Evolutionary conservation across 2,888 invertebrate species (phyloP).

Genomic region (Mythimna ferrago): DNA sequence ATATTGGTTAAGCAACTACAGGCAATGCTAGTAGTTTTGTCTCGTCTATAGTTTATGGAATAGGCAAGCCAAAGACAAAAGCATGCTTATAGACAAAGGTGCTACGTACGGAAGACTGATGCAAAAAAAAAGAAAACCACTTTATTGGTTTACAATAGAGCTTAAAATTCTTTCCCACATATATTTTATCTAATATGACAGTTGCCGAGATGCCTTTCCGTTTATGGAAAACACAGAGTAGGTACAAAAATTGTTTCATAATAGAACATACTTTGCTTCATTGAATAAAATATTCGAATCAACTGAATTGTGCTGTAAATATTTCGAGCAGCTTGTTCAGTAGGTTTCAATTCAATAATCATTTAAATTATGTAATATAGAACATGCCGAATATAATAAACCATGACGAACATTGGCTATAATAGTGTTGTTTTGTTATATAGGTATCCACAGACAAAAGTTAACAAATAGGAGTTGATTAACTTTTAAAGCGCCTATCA

Average conservation of each 20-base stretch:
- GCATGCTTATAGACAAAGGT: conserved; percentile 64
- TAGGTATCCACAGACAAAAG: too few relatives aligned
- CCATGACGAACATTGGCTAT: too few relatives aligned
- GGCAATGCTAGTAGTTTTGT: conserved; percentile 89
- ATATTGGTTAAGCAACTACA: conserved; percentile 90
- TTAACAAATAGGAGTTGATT: too few relatives aligned
- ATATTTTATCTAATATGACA: conserved; percentile 40
- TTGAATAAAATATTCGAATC: not conserved
- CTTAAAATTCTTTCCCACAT: conserved; percentile 12
- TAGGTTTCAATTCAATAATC: too few relatives aligned
- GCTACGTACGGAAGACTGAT: conserved; percentile 47
- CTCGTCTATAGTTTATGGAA: conserved; percentile 85
- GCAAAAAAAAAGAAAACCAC: conserved; percentile 14
- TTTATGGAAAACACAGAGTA: conserved; percentile 31
- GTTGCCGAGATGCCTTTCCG: conserved; percentile 28
- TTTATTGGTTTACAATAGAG: rapidly evolving
- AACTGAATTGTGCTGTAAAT: not conserved
- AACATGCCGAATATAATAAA: too few relatives aligned
- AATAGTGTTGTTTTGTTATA: too few relatives aligned
- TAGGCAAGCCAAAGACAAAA: conserved; percentile 72
- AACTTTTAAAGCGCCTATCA: too few relatives aligned
- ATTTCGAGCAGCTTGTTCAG: not conserved
- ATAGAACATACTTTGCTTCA: not conserved
- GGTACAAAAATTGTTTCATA: conserved; percentile 31
- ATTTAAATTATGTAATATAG: too few relatives aligned